Conservation (phyloP, 2,888 invertebrate species). For the Nemurella pictetii region DNA sequence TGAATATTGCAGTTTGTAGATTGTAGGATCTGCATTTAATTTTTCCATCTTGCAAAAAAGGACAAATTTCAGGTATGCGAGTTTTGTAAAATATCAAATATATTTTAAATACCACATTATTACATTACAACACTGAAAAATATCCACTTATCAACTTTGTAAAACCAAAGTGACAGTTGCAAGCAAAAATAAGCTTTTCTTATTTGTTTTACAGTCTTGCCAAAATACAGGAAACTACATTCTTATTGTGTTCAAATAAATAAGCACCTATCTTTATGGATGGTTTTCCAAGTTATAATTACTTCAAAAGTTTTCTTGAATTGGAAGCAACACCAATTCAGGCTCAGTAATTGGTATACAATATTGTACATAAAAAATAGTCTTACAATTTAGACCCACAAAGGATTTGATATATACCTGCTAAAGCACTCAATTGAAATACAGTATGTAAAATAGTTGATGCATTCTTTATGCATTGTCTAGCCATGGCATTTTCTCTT, state of each 20-base stretch:
- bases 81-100: not conserved
- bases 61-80: too few species aligned
- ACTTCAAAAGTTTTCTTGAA: not conserved
- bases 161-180: not conserved
- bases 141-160: not conserved
- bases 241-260: not conserved
- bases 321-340: not conserved
- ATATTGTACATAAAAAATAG: too few species aligned
- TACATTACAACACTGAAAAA: not conserved
- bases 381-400: too few species aligned
- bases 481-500: not conserved
- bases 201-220: not conserved
- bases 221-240: too few species aligned
- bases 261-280: not conserved
- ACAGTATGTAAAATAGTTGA: not conserved
- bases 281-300: not conserved
- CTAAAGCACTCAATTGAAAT: not conserved
- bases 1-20: too few species aligned
- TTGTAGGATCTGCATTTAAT: too few species aligned
- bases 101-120: not conserved
- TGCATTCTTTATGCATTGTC: not conserved
- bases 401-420: too few species aligned
- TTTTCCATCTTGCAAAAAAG: too few species aligned
- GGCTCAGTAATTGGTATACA: too few species aligned
- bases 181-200: not conserved